These are phyloP conservation scores for Eulemur coronatus DNA, from an alignment of 2,797 vertebrate genomes.

Conservation along the genomic window DNA sequence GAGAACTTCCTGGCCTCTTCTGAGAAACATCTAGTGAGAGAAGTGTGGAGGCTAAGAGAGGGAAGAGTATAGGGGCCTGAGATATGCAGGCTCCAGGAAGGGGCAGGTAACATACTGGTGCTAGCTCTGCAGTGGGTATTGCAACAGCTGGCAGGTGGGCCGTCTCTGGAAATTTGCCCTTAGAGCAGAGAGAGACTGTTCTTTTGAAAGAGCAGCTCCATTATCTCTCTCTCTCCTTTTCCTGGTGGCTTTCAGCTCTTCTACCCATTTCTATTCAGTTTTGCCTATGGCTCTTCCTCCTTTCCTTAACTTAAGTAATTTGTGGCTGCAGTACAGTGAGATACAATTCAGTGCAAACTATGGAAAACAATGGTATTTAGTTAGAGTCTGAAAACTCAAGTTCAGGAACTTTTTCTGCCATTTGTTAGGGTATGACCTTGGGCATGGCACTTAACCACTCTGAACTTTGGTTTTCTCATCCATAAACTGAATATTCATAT, in stretches of 20 bases:
- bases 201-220: not conserved
- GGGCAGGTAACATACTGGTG: not conserved
- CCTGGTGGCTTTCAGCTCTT: not conserved
- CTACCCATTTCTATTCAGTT: constrained; percentile 1
- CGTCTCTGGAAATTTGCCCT: not conserved
- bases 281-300: not conserved
- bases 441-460: not conserved
- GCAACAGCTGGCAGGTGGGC: not conserved
- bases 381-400: not conserved
- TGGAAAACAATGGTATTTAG: constrained; percentile 9
- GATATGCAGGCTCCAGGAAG: not conserved
- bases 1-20: not conserved
- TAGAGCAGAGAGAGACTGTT: not conserved
- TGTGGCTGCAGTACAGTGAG: not conserved
- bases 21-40: constrained; percentile 13
- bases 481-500: constrained; percentile 39
- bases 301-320: not conserved
- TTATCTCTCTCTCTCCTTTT: not conserved
- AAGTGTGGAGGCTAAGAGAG: not conserved
- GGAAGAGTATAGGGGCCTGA: not conserved
- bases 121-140: not conserved
- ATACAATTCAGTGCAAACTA: not conserved
- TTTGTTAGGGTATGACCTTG: not conserved
- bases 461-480: constrained; percentile 35
- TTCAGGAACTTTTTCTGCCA: constrained; percentile 9